Percentiles rank a stretch among this genome's conserved stretches.
These are phyloP conservation scores for Philhelius pedissequus DNA, from an alignment of 2,888 invertebrate species.

Conservation along the genomic window DNA sequence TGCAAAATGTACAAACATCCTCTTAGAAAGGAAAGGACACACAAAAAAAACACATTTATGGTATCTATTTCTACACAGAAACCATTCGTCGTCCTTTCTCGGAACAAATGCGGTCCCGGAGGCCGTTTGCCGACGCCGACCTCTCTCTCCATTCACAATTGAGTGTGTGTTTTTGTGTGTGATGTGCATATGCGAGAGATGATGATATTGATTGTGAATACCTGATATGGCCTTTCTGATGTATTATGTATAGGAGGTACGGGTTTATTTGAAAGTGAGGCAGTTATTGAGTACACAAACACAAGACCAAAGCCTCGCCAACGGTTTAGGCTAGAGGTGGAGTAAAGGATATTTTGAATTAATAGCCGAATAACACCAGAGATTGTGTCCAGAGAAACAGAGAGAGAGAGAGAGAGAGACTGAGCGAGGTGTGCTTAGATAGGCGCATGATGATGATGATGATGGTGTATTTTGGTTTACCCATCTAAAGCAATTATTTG, in stretches of 20 bases:
- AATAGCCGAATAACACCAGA: constrained; percentile 63
- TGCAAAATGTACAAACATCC: constrained; percentile 52
- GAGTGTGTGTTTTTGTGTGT: neutral
- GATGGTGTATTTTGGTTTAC: constrained; percentile 54
- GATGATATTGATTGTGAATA: constrained; percentile 43
- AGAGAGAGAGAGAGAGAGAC: neutral
- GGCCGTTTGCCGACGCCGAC: neutral
- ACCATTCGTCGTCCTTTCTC: neutral
- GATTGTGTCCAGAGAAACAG: constrained; percentile 50
- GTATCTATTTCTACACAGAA: neutral
- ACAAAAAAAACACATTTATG: neutral
- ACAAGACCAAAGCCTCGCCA: neutral
- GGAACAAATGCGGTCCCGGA: neutral
- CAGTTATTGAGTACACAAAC: constrained; percentile 31
- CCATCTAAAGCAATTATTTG: constrained; percentile 66
- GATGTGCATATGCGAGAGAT: neutral
- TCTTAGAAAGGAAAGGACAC: constrained; percentile 31
- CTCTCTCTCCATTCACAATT: neutral
- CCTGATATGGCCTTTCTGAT: constrained; percentile 28
- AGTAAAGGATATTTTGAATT: constrained; percentile 51
- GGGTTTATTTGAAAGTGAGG: constrained; percentile 22
- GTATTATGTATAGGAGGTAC: neutral
- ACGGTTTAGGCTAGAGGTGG: neutral
- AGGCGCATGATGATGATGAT: constrained; percentile 32
- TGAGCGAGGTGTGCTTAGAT: neutral